Evolutionary conservation across 2,888 invertebrate species (phyloP), one percentile per base, ranked within the genome.

Genomic region (Leptinotarsa rubiginosa): DNA sequence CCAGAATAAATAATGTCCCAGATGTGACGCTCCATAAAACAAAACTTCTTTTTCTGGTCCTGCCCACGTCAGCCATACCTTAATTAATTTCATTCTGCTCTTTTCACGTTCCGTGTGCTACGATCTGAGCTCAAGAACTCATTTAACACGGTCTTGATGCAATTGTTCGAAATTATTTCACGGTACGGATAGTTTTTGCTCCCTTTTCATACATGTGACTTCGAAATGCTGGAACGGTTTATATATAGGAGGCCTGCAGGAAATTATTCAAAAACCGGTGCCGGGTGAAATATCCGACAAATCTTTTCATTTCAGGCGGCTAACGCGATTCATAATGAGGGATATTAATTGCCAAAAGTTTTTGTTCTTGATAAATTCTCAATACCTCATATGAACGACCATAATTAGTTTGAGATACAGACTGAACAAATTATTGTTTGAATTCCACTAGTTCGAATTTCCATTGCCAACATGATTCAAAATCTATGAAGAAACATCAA

Each of bases 11-110:
- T 74, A 74, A 74, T 74, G 74, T 74, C 65, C 74, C 71, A 74
- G 74, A 74, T 74, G 74, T 74, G 74, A 74, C 71, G 74, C 70
- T 68, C 68, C 71, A 74, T 74, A 71, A 74, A 74, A 74, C 74
- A 74, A 74, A 71, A 74, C 74, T 74, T 74, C 74, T 74, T 74
- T 74, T 74, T 74, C 71, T 74, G 71, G 64, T 68, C 67, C 74
- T 68, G 74, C 74, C 71, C 74, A 74, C 65, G 71, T 71, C 74
- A 74, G 71, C 74, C 65, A 74, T 74, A 74, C 68, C 74, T 74
- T 74, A 74, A 74, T 74, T 74, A 74, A 74, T 74, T 74, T 74
- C 71, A 65, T 74, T 74, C 74, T 71, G 68, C 64, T 71, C 70
- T 62, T 74, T 74, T 74, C 68, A 68, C 74, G 74, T 74, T 71